Conservation (phyloP, 2,113 vertebrate species). For the Cyphomyrus plagiostoma region DNA sequence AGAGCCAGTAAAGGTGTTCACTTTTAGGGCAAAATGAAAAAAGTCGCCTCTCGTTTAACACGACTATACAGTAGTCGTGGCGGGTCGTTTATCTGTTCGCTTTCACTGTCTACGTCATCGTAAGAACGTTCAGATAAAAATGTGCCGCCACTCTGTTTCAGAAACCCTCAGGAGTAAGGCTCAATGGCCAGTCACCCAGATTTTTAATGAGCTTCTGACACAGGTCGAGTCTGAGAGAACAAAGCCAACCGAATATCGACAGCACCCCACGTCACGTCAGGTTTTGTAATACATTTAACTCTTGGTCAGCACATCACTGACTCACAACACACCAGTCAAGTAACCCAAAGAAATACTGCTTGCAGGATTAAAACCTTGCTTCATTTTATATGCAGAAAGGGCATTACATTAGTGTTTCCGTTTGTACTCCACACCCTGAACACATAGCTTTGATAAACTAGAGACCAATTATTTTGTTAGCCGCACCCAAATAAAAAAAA, state of each 20-base stretch:
- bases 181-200: background rate
- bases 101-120: background rate
- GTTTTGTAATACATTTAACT: background rate
- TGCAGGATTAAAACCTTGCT: background rate
- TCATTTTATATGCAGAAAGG: background rate
- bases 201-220: background rate
- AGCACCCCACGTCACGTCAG: background rate
- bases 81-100: background rate
- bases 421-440: background rate
- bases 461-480: background rate
- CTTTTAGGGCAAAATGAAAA: background rate
- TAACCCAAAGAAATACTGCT: background rate
- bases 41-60: background rate
- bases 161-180: background rate
- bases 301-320: background rate
- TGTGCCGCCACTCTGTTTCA: background rate
- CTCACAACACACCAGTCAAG: background rate
- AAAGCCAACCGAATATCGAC: background rate
- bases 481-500: background rate
- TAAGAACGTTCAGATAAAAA: background rate
- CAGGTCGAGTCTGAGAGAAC: background rate
- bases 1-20: background rate
- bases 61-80: background rate
- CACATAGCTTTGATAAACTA: background rate
- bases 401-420: background rate